phyloP scores from a whole-genome alignment of 2,888 invertebrate genomes.

The Archaeoteleia sp. region DNA sequence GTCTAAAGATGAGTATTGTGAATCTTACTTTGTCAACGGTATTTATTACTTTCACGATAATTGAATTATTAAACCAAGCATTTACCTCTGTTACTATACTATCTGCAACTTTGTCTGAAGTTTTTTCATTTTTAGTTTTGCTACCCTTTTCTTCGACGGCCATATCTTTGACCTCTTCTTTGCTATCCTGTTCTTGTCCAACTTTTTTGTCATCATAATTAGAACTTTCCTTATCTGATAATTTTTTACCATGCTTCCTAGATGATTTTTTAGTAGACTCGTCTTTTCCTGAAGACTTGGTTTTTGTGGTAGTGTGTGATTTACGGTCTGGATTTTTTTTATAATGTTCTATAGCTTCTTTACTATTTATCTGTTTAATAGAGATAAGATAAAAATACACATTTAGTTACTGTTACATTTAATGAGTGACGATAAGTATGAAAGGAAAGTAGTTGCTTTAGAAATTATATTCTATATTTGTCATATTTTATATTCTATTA shows the following conservation, averaged over 20 bases:
- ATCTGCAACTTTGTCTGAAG: constrained; percentile 3
- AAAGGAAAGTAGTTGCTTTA: too few relatives aligned
- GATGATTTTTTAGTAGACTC: constrained; percentile 22
- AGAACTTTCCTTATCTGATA: constrained; percentile 10
- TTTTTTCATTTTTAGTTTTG: constrained; percentile 7
- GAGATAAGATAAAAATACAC: not conserved
- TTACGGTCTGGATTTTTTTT: constrained; percentile 29
- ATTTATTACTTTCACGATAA: too few relatives aligned
- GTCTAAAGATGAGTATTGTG: too few relatives aligned
- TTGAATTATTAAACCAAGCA: too few relatives aligned
- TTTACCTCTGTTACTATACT: constrained; percentile 1
- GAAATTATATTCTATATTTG: too few relatives aligned
- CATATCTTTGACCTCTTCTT: constrained; percentile 13
- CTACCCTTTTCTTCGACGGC: not conserved
- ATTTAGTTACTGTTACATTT: too few relatives aligned
- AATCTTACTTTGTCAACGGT: not conserved
- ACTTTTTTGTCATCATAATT: too few relatives aligned
- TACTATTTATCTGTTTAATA: constrained; percentile 31
- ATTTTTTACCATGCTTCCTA: constrained; percentile 22
- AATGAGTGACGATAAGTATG: too few relatives aligned
- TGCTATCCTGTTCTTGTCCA: constrained; percentile 5
- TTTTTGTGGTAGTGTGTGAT: constrained; percentile 7
- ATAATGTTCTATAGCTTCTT: constrained; percentile 43
- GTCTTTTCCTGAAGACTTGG: constrained; percentile 35
- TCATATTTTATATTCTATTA: too few relatives aligned